Conservation (phyloP, 2,113 vertebrate genomes). For the Fregetta grallaria region DNA sequence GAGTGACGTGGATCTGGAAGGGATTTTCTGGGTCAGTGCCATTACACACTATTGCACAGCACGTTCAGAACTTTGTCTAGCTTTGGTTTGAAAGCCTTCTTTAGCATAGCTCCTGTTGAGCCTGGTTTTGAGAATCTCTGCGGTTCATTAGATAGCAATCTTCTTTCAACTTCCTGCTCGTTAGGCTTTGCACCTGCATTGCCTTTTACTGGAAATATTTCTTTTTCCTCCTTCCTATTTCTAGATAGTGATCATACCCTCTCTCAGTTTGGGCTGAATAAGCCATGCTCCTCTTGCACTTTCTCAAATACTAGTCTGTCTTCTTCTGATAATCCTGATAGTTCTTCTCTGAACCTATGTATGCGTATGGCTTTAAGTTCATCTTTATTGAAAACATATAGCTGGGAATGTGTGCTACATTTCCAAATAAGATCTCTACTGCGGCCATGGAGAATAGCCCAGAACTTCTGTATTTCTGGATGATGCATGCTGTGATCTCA, state of each 20-base stretch:
- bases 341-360: background rate
- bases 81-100: background rate
- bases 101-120: background rate
- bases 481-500: background rate
- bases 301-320: background rate
- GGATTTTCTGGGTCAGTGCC: constrained; percentile 33
- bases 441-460: background rate
- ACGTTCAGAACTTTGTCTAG: background rate
- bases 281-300: background rate
- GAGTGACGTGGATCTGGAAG: background rate
- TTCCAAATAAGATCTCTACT: background rate
- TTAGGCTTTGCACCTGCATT: constrained; percentile 17
- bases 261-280: background rate
- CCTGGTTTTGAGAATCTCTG: background rate
- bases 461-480: background rate
- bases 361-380: background rate
- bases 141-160: background rate
- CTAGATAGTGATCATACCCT: background rate
- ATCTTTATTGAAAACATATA: background rate
- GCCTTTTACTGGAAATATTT: background rate
- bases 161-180: background rate
- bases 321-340: background rate
- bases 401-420: background rate
- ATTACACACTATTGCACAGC: background rate
- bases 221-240: background rate